Conservation (phyloP, 2,888 invertebrate species). For the Dexiosoma caninum region DNA sequence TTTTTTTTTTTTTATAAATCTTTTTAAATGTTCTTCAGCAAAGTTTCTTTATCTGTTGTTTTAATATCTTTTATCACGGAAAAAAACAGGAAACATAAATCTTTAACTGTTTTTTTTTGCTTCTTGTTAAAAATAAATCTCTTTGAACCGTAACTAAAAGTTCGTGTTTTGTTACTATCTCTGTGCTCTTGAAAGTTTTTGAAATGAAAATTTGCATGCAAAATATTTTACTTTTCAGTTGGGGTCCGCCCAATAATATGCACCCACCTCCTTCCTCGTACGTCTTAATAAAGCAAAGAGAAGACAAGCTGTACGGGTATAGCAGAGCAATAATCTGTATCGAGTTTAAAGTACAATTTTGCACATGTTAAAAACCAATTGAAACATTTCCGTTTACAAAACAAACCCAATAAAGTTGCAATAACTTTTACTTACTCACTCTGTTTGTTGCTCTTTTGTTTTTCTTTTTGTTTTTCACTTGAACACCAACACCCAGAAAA, state of each 20-base stretch:
- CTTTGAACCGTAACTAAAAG: too few relatives aligned
- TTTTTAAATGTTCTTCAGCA: too few relatives aligned
- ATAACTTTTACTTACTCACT: constrained; percentile 24
- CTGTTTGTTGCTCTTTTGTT: neutral
- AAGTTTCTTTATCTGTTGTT: too few relatives aligned
- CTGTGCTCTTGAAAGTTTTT: too few relatives aligned
- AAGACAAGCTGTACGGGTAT: too few relatives aligned
- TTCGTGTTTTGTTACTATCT: too few relatives aligned
- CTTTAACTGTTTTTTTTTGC: too few relatives aligned
- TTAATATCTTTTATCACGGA: too few relatives aligned
- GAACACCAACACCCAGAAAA: neutral
- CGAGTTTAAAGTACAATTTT: constrained; percentile 23
- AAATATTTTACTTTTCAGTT: neutral
- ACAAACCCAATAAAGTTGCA: constrained; percentile 38
- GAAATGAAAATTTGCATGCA: neutral
- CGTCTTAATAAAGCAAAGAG: neutral
- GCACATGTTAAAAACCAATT: constrained; percentile 35
- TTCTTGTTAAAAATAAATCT: too few relatives aligned
- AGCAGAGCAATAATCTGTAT: neutral
- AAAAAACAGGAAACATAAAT: neutral
- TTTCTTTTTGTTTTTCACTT: too few relatives aligned
- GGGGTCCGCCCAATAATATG: too few relatives aligned
- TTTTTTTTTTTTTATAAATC: too few relatives aligned
- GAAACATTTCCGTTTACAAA: constrained; percentile 42
- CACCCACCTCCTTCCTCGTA: neutral